phyloP scores from a whole-genome alignment of 2,888 invertebrate species.

The Amblyjoppa fuscipennis region DNA sequence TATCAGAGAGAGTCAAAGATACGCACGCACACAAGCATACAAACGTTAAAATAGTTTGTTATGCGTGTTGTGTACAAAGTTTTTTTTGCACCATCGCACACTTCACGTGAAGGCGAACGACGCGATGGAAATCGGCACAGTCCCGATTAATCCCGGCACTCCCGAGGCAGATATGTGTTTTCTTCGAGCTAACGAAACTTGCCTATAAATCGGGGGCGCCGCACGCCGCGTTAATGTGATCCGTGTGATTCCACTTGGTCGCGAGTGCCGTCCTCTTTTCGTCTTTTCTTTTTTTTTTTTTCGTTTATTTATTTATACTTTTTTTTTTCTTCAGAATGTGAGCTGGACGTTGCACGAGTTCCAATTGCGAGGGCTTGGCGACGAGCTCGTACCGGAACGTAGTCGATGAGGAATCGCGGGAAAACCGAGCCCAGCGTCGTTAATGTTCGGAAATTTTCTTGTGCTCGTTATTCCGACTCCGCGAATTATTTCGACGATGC shows the following conservation, averaged over 20 bases:
- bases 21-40: no score
- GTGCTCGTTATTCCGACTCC: slow-evolving; percentile 45
- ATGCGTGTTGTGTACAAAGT: not conserved
- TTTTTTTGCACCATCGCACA: not conserved
- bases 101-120: not conserved
- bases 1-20: not conserved
- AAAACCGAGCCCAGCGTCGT: slow-evolving; percentile 16
- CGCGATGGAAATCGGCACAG: not conserved
- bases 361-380: not conserved
- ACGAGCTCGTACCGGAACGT: slow-evolving; percentile 6
- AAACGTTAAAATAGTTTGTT: not conserved
- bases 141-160: not conserved
- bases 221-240: no score
- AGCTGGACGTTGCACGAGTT: no score
- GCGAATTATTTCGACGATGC: slow-evolving; percentile 53
- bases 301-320: not conserved
- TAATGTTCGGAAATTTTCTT: not conserved
- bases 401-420: slow-evolving; percentile 9
- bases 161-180: slow-evolving; percentile 2
- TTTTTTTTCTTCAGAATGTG: not conserved
- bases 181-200: no score
- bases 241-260: no score
- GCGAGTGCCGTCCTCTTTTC: no score
- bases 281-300: not conserved
- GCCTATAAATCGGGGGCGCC: no score